Conservation (phyloP, 2,113 vertebrate species). For the Raja brachyura region DNA sequence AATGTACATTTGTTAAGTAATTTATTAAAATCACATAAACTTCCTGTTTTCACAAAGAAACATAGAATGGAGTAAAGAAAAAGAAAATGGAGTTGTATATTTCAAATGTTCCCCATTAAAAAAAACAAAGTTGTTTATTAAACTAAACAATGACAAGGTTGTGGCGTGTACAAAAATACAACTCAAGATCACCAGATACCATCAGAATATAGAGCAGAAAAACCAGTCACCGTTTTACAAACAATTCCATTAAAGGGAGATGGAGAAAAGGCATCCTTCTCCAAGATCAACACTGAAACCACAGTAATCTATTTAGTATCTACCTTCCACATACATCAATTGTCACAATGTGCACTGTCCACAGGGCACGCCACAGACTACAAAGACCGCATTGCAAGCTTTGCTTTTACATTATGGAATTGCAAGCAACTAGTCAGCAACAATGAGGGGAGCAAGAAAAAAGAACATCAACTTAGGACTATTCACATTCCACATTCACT, state of each 20-base stretch:
- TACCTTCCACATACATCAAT: slow-evolving; percentile 6
- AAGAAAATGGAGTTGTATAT: slow-evolving; percentile 30
- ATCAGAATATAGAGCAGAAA: background rate
- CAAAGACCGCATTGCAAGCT: slow-evolving; percentile 33
- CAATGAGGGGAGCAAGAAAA: slow-evolving; percentile 45
- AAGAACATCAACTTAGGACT: slow-evolving; percentile 68
- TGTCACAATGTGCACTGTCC: slow-evolving; percentile 21
- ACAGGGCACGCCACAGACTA: slow-evolving; percentile 35
- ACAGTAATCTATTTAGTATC: slow-evolving; percentile 35
- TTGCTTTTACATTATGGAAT: slow-evolving; percentile 37
- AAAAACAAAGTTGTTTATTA: slow-evolving; percentile 19
- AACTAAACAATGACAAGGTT: slow-evolving; percentile 1
- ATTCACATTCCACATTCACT: slow-evolving; percentile 76
- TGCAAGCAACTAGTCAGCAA: slow-evolving; percentile 37
- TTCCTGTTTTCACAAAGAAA: background rate
- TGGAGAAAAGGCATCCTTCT: slow-evolving; percentile 26
- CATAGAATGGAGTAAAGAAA: background rate
- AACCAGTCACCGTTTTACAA: slow-evolving; percentile 37
- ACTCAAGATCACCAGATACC: slow-evolving; percentile 8
- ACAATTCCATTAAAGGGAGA: slow-evolving; percentile 16
- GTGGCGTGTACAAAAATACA: slow-evolving; percentile 30
- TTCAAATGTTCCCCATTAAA: slow-evolving; percentile 26
- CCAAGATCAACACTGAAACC: slow-evolving; percentile 23
- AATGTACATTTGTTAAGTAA: background rate
- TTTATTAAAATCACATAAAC: background rate